phyloP scores from a whole-genome alignment of 2,888 invertebrate genomes.

The Oxystoma pomonae region DNA sequence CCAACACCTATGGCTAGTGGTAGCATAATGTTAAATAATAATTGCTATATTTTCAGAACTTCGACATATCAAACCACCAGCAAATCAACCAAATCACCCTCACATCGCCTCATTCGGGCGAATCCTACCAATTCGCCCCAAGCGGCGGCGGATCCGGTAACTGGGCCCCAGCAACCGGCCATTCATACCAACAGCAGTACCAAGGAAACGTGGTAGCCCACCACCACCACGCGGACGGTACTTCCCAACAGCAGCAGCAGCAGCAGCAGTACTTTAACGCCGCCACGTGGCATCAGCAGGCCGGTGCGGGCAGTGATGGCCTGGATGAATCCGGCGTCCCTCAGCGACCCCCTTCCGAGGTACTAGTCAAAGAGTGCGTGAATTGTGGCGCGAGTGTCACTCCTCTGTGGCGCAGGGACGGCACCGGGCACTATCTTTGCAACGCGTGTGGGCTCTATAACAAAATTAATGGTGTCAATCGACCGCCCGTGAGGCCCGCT shows the following conservation, averaged over 20 bases:
- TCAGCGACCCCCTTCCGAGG: conserved; percentile 33
- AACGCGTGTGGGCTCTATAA: conserved; percentile 71
- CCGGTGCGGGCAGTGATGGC: conserved; percentile 22
- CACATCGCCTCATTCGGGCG: conserved; percentile 47
- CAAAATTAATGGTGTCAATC: conserved; percentile 66
- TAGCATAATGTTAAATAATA: too few relatives aligned
- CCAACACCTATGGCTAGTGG: too few relatives aligned
- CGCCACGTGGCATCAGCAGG: conserved; percentile 26
- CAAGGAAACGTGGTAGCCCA: conserved; percentile 34
- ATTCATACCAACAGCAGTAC: conserved; percentile 25
- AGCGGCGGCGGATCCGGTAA: conserved; percentile 6
- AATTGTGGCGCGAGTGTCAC: conserved; percentile 65
- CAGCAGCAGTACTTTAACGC: conserved; percentile 10
- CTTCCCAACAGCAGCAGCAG: conserved; percentile 18
- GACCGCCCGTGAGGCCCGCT: conserved; percentile 69
- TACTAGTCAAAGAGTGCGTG: conserved; percentile 68
- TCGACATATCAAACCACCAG: conserved; percentile 32
- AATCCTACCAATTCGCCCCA: conserved; percentile 34
- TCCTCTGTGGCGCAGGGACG: conserved; percentile 82
- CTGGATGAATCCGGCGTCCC: conserved; percentile 9
- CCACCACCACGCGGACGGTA: conserved; percentile 2
- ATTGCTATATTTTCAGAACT: conserved; percentile 25
- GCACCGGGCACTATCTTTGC: conserved; percentile 82
- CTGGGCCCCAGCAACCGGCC: conserved; percentile 19
- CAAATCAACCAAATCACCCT: conserved; percentile 59